Base-by-base conservation (phyloP, 2,888 invertebrate genomes). In the Galerucella calmariensis region DNA sequence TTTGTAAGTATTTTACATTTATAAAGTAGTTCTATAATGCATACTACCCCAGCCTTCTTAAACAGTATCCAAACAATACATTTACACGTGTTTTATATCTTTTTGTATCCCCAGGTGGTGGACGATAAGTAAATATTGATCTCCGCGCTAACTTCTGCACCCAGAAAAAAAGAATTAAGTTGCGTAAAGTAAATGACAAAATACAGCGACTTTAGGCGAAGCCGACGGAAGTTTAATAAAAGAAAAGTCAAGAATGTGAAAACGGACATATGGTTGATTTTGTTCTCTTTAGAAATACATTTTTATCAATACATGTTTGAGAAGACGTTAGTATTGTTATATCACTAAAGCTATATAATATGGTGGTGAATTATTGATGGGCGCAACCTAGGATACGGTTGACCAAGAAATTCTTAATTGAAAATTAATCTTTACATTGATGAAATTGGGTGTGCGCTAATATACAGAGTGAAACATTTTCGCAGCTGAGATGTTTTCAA, bases 241-340 rank as follows among this genome's bases (percentile, higher is more conserved):
- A 65, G 65, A 58, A 73, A 65, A 69, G 73, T 58, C 65, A 27
- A 65, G 14, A 51, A 51, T 14, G n/a, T n/a, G 51, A 51, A 46
- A 74, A 76, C 72, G 44, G 72, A 72, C 76, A 74, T 72, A 72
- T 35, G 35, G 35, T 35, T 5, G 8, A 35, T 35, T 35, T 35
- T 72, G 74, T 63, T 59, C 67, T 41, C 70, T 77, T 27, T 70
- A 69, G 74, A 72, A 69, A 69, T 74, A 70, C 56, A 74, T 59
- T 61, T 65, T 71, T 70, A 76, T 76, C 48, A 76, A 72, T 67
- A 67, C 46, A 66, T 75, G 76, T 74, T 77, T 74, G 72, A 66
- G 74, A 75, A 74, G 72, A 74, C 76, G 76, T 77, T 77, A 77
- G 74, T 62, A 72, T 77, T 73, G 74, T 77, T 58, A 61, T 14